Percentiles rank a stretch among this genome's conserved stretches.
These are phyloP conservation scores for Neogale vison DNA, from an alignment of 2,113 vertebrate species.

Conservation along the genomic window DNA sequence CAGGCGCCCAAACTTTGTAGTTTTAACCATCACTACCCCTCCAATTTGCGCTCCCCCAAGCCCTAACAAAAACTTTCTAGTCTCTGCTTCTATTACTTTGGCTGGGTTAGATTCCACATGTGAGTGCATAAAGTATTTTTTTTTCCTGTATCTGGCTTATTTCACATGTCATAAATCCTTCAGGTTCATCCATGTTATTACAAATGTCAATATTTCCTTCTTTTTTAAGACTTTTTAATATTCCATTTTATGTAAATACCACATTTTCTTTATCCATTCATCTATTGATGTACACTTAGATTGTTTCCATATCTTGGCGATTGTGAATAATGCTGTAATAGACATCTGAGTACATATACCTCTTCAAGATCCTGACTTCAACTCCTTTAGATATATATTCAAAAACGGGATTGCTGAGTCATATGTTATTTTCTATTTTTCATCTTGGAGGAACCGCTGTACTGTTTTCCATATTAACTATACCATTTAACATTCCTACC, in stretches of 20 bases:
- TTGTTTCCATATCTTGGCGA: background rate
- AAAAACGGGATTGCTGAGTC: background rate
- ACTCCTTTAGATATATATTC: background rate
- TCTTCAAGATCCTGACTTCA: background rate
- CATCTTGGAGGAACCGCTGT: background rate
- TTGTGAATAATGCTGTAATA: background rate
- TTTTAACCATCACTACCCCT: background rate
- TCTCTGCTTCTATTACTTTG: background rate
- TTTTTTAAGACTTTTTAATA: background rate
- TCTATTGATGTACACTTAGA: background rate
- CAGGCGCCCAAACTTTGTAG: background rate
- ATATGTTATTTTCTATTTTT: background rate
- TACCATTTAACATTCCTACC: background rate
- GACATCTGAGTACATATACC: background rate
- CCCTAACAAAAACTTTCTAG: background rate
- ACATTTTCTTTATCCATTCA: background rate
- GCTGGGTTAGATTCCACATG: background rate
- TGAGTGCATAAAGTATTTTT: background rate
- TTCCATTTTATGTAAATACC: background rate
- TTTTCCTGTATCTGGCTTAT: background rate
- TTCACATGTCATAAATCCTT: background rate
- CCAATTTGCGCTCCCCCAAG: background rate
- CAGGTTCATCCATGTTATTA: background rate
- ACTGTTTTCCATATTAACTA: background rate
- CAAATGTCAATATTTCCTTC: background rate